Evolutionary conservation across 2,113 vertebrate species (phyloP).

Genomic region (Centrocercus urophasianus): DNA sequence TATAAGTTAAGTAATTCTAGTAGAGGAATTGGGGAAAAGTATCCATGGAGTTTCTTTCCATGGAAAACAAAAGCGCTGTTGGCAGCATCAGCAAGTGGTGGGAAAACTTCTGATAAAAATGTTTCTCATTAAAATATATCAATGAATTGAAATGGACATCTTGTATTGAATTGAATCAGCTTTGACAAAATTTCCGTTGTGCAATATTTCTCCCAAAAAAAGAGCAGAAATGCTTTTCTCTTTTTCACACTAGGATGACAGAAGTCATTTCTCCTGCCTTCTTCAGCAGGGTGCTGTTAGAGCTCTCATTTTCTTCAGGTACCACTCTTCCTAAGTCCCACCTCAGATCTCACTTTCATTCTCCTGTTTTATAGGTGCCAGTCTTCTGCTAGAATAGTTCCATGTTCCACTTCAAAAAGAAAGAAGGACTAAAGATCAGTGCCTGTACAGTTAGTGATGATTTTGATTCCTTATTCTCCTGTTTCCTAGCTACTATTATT

Average conservation of each 20-base stretch:
- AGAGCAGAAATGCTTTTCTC: background rate
- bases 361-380: background rate
- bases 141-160: background rate
- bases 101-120: background rate
- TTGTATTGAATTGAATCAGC: background rate
- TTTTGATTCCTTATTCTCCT: background rate
- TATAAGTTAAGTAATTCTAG: background rate
- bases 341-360: background rate
- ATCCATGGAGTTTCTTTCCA: background rate
- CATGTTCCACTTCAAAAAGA: conserved; percentile 11
- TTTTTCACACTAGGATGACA: background rate
- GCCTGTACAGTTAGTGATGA: background rate
- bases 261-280: background rate
- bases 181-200: background rate
- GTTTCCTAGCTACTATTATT: conserved; percentile 39
- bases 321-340: background rate
- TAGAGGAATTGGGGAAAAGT: background rate
- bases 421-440: background rate
- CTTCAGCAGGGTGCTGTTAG: background rate
- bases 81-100: background rate
- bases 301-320: background rate
- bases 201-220: background rate
- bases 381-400: background rate
- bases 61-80: background rate
- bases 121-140: background rate